phyloP scores from a whole-genome alignment of 23 tunicate genomes.

The Corella eumyota region DNA sequence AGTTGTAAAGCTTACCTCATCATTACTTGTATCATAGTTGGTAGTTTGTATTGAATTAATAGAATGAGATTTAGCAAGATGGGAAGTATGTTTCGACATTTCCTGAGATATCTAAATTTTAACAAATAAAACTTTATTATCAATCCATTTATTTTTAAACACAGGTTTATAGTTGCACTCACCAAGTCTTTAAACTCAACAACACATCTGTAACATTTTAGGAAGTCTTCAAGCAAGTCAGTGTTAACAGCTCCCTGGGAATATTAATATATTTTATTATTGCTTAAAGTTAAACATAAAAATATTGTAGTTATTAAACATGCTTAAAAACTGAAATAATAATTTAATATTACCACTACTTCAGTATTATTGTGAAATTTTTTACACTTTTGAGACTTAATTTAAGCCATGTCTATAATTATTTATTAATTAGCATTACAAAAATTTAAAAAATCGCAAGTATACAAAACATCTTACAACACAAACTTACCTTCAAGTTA shows the following conservation, averaged over 20 bases:
- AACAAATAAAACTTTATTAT: neutral
- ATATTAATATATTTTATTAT: neutral
- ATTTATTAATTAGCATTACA: too few relatives aligned
- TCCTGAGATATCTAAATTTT: slow-evolving; percentile 25
- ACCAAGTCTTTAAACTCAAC: slow-evolving; percentile 50
- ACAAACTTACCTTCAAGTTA: slow-evolving; percentile 5
- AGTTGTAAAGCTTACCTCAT: slow-evolving; percentile 16
- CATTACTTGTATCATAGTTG: slow-evolving; percentile 26
- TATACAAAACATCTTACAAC: neutral
- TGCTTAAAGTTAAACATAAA: neutral
- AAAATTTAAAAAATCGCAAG: neutral
- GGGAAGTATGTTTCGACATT: slow-evolving; percentile 14
- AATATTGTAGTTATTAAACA: neutral
- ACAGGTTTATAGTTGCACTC: neutral
- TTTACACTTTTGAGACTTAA: too few relatives aligned
- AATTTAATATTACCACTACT: too few relatives aligned
- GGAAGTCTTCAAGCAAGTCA: slow-evolving; percentile 28
- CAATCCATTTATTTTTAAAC: neutral
- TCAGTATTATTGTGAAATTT: too few relatives aligned
- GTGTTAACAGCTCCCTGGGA: slow-evolving; percentile 29
- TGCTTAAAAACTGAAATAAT: neutral
- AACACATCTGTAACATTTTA: slow-evolving; percentile 32
- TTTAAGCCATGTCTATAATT: too few relatives aligned
- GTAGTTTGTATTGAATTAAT: slow-evolving; percentile 13
- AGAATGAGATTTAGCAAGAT: slow-evolving; percentile 16